These are phyloP conservation scores for Salvator merianae DNA, from an alignment of 2,113 vertebrate genomes.

Conservation along the genomic window DNA sequence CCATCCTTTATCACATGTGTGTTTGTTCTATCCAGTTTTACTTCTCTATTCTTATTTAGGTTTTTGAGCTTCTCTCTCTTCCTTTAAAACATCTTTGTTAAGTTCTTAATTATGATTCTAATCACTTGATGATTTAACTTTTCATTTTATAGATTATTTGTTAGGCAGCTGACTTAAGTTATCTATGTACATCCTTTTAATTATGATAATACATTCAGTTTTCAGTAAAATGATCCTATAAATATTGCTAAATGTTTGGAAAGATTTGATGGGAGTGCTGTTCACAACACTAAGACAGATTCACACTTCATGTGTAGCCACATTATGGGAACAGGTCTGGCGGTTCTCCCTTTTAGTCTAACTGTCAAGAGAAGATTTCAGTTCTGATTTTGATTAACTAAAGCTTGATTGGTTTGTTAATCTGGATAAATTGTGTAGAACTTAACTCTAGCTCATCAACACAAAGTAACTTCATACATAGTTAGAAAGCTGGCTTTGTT, in stretches of 20 bases:
- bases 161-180: slow-evolving; percentile 8
- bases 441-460: neutral
- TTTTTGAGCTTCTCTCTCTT: neutral
- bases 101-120: neutral
- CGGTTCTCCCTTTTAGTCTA: neutral
- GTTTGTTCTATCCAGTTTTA: neutral
- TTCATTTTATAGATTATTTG: neutral
- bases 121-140: neutral
- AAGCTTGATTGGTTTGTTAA: neutral
- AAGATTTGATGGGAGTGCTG: neutral
- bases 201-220: neutral
- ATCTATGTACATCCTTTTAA: neutral
- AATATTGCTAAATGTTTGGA: neutral
- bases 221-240: no score
- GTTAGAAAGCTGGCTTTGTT: neutral
- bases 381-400: neutral
- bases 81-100: neutral
- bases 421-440: neutral
- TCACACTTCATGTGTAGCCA: neutral
- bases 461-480: neutral
- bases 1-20: neutral
- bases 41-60: neutral
- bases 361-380: neutral
- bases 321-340: neutral
- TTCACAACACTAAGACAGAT: neutral